Base-by-base conservation (phyloP, 2,797 vertebrate genomes). In the Rhodeus uyekii region DNA sequence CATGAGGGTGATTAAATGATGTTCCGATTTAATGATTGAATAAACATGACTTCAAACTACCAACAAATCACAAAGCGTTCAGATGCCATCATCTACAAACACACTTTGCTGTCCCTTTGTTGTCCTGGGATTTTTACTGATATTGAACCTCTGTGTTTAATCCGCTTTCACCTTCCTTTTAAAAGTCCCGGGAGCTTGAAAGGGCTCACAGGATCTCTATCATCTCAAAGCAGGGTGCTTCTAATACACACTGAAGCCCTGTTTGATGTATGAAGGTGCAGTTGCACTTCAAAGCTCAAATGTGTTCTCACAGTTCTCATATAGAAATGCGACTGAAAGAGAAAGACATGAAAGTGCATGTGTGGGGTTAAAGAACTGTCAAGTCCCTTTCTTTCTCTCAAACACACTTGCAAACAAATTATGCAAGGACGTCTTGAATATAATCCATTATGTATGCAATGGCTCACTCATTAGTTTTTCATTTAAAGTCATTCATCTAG, bases 191-290 rank as follows among this genome's bases (percentile, higher is more conserved):
- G 36, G 64, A 79, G 81, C 76, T 83, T 80, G 46, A 76, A 79
- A 84, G 72, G 72, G 39, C 84, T 63, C 8, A 19, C 61, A 68
- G 73, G 80, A 68, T 76, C 78, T 87, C 55, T 85, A 76, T 82
- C 75, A 55, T 34, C 80, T 60, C 24, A 48, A 76, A 38, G 50
- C 48, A 32, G 61, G 84, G 78, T 48, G 72, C 65, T 76, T 65
- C 34, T 50, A 46, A 84, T 82, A 84, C 88, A 77, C 10, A 27
- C 81, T 42, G 76, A 63, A 83, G 65, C 89, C 90, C 88, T 82
- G 90, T 93, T 91, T 93, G 92, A 93, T 91, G 90, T 88, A 67
- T 69, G 84, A 84, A 84, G 83, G 81, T 85, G 48, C 44, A 68
- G 74, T 81, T 71, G 67, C 76, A 86, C 85, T 88, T 89, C 87